These are phyloP conservation scores for Melinopterus prodromus DNA, from an alignment of 2,888 invertebrate genomes.

Conservation along the genomic window DNA sequence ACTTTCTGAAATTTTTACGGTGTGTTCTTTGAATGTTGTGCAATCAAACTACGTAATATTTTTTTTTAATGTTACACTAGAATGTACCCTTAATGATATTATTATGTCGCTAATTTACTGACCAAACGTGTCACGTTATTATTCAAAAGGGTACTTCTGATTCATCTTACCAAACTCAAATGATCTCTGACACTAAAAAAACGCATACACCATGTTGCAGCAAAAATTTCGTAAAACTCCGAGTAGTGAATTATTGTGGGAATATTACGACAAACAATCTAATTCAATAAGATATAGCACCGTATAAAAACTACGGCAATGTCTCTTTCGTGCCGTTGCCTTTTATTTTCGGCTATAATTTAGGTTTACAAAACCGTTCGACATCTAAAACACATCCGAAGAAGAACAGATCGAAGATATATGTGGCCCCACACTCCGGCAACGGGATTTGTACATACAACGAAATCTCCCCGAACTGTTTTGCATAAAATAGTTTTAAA, in stretches of 20 bases:
- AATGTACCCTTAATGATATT: too few species aligned
- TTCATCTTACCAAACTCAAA: too few species aligned
- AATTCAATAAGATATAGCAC: neutral
- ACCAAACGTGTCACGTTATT: too few species aligned
- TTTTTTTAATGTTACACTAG: too few species aligned
- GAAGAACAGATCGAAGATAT: neutral
- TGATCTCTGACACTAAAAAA: too few species aligned
- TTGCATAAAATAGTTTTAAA: conserved; percentile 20
- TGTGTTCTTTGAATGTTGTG: too few species aligned
- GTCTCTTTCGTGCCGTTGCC: neutral
- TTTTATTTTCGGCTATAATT: neutral
- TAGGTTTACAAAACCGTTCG: neutral
- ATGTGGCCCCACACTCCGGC: neutral
- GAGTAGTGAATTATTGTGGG: neutral
- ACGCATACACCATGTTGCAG: too few species aligned
- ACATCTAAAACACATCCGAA: conserved; percentile 4
- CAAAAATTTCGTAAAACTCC: neutral
- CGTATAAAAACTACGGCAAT: conserved; percentile 1
- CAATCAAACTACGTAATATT: too few species aligned
- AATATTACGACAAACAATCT: neutral
- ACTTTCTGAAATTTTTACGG: too few species aligned
- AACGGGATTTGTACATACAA: conserved; percentile 8
- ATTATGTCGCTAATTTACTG: too few species aligned
- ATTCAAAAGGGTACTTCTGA: too few species aligned
- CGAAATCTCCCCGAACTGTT: conserved; percentile 24